Evolutionary conservation across 2,113 vertebrate species (phyloP).

Genomic region (Sphyrna mokarran): DNA sequence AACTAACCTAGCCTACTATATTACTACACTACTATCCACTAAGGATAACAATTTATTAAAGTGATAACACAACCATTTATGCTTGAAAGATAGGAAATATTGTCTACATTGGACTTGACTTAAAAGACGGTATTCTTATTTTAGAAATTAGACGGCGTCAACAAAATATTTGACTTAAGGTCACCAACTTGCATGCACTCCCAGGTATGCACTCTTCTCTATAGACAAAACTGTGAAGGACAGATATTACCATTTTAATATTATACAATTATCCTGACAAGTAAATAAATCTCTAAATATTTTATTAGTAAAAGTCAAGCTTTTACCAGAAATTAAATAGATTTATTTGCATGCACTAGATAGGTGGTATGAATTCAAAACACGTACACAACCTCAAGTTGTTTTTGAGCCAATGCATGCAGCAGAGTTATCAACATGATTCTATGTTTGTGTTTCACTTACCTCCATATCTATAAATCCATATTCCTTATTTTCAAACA

Average conservation of each 20-base stretch:
- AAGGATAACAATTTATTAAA: background rate
- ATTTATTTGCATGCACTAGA: background rate
- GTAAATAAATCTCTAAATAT: background rate
- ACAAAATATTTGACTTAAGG: background rate
- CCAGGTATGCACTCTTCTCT: background rate
- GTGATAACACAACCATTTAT: background rate
- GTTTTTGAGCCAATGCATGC: background rate
- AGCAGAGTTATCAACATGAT: background rate
- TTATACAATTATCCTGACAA: background rate
- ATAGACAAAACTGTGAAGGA: background rate
- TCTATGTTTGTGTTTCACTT: background rate
- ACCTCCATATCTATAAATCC: conserved; percentile 51
- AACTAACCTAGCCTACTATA: background rate
- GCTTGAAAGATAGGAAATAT: background rate
- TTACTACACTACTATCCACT: background rate
- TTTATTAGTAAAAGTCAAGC: background rate
- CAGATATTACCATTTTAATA: background rate
- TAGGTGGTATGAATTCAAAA: background rate
- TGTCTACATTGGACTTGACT: background rate
- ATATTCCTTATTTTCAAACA: conserved; percentile 98
- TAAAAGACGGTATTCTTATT: background rate
- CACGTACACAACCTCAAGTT: background rate
- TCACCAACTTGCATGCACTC: background rate
- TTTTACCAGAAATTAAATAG: background rate
- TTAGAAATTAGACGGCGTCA: background rate